Base-by-base conservation (phyloP, 2,888 invertebrate species). In the Elysia crispata region DNA sequence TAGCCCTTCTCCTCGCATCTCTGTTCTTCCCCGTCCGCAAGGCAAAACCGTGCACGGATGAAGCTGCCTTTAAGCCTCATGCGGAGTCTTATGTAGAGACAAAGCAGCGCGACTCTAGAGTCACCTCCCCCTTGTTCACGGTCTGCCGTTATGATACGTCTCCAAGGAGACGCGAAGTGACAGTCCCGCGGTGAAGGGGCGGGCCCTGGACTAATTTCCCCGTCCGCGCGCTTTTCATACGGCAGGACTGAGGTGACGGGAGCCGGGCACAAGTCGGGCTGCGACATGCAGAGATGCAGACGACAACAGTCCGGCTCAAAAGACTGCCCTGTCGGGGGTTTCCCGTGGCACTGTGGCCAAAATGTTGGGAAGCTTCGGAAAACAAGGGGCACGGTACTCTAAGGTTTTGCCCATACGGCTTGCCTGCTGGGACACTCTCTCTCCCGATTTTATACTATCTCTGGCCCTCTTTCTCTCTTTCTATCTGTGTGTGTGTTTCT, bases 101-200 rank as follows among this genome's bases (percentile, higher is more conserved):
- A 0, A 23, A 23, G 33, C 60, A 1, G 31, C 60, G 3, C 23
- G 28, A 23, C 20, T 15, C 30, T 25, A 0, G 13, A 18, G 8
- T 25, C 18, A 15, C 15, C 25, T 0, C 11, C 23, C 64, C 49
- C 49, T 41, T 54, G 50, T 66, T 76, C 66, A 67, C 54, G 76
- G n/a, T 66, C 76, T 28, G 54, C 50, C 49, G 67, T 50, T 76
- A 76, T 67, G 76, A 76, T 76, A 15, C 54, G 76, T 54, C 67
- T 30, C 50, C 31, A 54, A 28, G 66, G 66, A 66, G 67, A 76
- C 23, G 28, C 30, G 23, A 76, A 67, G 76, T 76, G 76, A 76
- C 76, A 76, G 67, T 41, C 41, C 41, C 41, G 41, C 41, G 41
- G 41, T 41, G 41, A 3, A 11, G 41, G 41, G 41, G 41, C 41